These are phyloP conservation scores for Phyllotis vaccarum DNA, from an alignment of 2,797 vertebrate species.

Conservation along the genomic window DNA sequence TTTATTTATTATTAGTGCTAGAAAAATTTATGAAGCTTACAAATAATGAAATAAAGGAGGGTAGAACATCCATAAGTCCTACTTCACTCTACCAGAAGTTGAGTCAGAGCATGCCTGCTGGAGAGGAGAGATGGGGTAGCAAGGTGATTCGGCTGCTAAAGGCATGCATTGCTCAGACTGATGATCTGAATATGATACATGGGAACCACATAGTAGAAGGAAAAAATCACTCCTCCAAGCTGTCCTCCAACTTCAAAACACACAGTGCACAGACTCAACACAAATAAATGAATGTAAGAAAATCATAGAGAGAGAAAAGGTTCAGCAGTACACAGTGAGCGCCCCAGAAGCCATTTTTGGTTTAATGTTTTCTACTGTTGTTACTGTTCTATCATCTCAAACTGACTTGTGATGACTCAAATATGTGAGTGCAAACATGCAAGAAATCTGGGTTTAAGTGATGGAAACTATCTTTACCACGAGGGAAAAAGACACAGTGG, in stretches of 20 bases:
- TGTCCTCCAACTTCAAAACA: background rate
- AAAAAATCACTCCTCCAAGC: background rate
- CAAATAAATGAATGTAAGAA: background rate
- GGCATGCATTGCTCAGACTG: background rate
- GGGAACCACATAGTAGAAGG: background rate
- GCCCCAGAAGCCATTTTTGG: background rate
- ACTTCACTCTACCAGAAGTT: background rate
- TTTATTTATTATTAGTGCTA: background rate
- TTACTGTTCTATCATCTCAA: background rate
- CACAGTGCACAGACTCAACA: background rate
- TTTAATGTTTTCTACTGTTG: background rate
- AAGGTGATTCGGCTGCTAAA: background rate
- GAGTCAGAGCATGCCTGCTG: background rate
- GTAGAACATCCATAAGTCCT: background rate
- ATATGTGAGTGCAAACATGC: background rate
- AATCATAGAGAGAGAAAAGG: background rate
- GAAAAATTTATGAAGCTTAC: background rate
- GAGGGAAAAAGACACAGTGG: background rate
- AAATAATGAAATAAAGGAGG: background rate
- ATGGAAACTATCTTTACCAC: background rate
- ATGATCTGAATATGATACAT: background rate
- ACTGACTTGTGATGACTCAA: background rate
- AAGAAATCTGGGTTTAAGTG: background rate
- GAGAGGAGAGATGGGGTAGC: background rate
- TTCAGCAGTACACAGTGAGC: background rate